A percentile compares a stretch with the other conserved stretches of the same genome.
Evolutionary conservation across 2,113 vertebrate species (phyloP).

Genomic region (Gopherus evgoodei): DNA sequence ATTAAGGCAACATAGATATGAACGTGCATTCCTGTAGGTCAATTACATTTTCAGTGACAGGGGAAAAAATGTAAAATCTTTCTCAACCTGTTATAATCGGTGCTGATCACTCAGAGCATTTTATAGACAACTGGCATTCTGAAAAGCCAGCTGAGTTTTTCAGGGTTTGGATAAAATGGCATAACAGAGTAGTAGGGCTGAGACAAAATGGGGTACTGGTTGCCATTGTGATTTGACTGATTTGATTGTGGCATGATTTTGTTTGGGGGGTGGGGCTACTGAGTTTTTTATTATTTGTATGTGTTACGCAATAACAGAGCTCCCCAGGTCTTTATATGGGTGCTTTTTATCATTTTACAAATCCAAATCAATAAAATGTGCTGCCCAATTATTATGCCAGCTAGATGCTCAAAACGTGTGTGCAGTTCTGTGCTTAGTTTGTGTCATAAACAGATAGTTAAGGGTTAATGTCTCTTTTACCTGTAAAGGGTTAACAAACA

Average conservation of each 20-base stretch:
- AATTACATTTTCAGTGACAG: neutral
- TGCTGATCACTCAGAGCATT: neutral
- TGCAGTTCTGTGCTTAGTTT: neutral
- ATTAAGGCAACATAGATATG: neutral
- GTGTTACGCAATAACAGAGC: neutral
- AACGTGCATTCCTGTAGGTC: neutral
- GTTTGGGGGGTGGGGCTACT: neutral
- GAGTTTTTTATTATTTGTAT: neutral
- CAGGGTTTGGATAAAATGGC: neutral
- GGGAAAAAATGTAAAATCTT: neutral
- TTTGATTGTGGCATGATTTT: neutral
- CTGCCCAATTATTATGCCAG: neutral
- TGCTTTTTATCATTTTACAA: neutral
- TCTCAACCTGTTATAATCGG: neutral
- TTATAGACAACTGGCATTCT: neutral
- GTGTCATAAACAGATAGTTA: no score
- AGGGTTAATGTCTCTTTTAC: no score
- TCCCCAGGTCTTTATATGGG: fast-evolving
- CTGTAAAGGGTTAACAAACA: no score
- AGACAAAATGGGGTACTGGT: neutral
- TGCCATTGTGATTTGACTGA: neutral
- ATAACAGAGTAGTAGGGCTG: fast-evolving
- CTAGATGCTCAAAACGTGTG: neutral
- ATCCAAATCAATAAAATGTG: neutral
- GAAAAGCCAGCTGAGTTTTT: neutral